Evolutionary conservation across 1,140 invertebrate species (phyloP).

Genomic region (Semibalanus balanoides): DNA sequence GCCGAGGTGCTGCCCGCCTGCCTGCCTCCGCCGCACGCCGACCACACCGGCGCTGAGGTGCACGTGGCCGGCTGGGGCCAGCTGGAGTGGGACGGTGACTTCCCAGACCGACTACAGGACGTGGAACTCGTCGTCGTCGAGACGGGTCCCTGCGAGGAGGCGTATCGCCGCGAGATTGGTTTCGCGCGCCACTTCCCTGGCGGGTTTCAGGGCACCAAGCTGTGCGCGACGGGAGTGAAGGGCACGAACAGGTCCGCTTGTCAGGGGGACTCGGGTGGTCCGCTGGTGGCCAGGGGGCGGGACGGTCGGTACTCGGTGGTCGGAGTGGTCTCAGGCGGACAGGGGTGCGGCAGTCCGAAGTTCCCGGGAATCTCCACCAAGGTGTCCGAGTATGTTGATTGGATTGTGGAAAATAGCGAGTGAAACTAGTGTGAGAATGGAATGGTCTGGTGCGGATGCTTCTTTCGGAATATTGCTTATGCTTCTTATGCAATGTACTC

Average conservation of each 20-base stretch:
- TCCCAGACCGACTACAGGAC: background rate
- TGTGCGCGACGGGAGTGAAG: background rate
- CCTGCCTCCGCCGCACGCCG: slow-evolving; percentile 42
- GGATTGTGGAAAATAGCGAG: slow-evolving; percentile 21
- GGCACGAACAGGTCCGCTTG: slow-evolving; percentile 3
- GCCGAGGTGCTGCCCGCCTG: slow-evolving; percentile 38
- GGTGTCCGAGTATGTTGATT: slow-evolving; percentile 34
- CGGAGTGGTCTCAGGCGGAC: slow-evolving; percentile 55
- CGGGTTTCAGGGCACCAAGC: background rate
- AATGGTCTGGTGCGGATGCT: too few species aligned
- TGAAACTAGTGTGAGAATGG: too few species aligned
- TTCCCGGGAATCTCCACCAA: slow-evolving; percentile 46
- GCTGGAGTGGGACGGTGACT: background rate
- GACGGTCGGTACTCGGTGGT: slow-evolving; percentile 26
- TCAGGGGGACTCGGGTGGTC: slow-evolving; percentile 39
- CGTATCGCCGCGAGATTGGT: background rate
- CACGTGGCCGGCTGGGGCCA: background rate
- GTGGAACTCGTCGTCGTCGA: background rate
- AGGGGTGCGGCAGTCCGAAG: slow-evolving; percentile 40
- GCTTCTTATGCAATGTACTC: too few species aligned
- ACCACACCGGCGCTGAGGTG: slow-evolving; percentile 33
- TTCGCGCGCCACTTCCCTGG: background rate
- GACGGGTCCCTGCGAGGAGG: background rate
- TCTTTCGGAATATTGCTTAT: too few species aligned
- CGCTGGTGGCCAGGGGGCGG: slow-evolving; percentile 29